These are phyloP conservation scores for Julus scandinavius DNA, from an alignment of 2,888 invertebrate genomes.

Conservation along the genomic window DNA sequence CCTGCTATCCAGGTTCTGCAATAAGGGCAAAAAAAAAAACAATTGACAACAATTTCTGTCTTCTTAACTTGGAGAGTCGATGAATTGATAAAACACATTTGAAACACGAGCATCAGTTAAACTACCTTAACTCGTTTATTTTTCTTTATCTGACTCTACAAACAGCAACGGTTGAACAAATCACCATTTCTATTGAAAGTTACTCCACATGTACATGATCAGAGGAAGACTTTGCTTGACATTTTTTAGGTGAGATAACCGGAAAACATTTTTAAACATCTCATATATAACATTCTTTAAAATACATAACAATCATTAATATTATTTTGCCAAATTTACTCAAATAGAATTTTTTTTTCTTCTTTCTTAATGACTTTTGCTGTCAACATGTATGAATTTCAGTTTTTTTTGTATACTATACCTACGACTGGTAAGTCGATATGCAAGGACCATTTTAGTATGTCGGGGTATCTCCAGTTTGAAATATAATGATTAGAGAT, in stretches of 20 bases:
- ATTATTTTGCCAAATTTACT: not conserved
- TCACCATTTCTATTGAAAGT: not conserved
- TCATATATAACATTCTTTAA: not conserved
- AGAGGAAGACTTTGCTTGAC: conserved; percentile 36
- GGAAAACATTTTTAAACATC: not conserved
- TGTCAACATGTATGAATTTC: too few relatives aligned
- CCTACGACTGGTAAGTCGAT: not conserved
- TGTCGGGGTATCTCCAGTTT: not conserved
- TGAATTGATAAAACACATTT: not conserved
- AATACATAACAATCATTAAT: not conserved
- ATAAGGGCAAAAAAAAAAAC: not conserved
- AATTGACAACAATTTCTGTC: too few relatives aligned
- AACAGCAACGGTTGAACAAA: not conserved
- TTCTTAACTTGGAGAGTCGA: not conserved
- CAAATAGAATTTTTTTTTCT: too few relatives aligned
- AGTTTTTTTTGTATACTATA: too few relatives aligned
- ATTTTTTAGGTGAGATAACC: not conserved
- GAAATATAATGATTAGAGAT: not conserved
- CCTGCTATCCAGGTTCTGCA: not conserved
- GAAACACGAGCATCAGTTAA: not conserved
- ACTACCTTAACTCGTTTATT: conserved; percentile 5
- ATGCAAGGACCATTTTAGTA: not conserved
- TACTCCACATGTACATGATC: not conserved
- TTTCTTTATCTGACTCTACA: not conserved
- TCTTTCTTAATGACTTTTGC: not conserved